phyloP scores from a whole-genome alignment of 2,888 invertebrate genomes.

The Apotomis betuletana region DNA sequence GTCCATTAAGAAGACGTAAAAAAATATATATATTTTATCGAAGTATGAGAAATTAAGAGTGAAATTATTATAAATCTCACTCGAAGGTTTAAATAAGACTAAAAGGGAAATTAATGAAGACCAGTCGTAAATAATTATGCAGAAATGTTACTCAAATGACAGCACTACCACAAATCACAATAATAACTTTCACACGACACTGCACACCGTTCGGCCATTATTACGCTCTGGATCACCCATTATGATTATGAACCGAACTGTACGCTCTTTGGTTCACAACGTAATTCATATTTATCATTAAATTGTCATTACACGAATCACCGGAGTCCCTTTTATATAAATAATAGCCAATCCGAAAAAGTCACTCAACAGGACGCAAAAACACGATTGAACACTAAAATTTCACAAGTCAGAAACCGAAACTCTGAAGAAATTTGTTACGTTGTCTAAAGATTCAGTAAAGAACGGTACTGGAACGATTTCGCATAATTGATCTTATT shows the following conservation, averaged over 20 bases:
- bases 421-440: not conserved
- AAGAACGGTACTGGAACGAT: not conserved
- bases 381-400: not conserved
- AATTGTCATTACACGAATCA: constrained; percentile 42
- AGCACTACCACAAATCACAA: constrained; percentile 18
- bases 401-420: not conserved
- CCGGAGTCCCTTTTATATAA: constrained; percentile 19
- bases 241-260: constrained; percentile 55
- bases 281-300: constrained; percentile 50
- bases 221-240: constrained; percentile 69
- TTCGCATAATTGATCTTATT: not conserved
- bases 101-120: not conserved
- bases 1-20: no score
- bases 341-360: not conserved
- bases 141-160: not conserved
- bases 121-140: not conserved
- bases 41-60: no score
- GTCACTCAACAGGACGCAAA: not conserved
- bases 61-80: no score
- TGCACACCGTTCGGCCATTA: constrained; percentile 58
- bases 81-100: no score
- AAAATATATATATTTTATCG: no score
- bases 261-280: constrained; percentile 68
- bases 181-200: constrained; percentile 49
- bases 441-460: not conserved